Evolutionary conservation across 2,888 invertebrate genomes (phyloP).

Genomic region (Lasioglossum lativentre): DNA sequence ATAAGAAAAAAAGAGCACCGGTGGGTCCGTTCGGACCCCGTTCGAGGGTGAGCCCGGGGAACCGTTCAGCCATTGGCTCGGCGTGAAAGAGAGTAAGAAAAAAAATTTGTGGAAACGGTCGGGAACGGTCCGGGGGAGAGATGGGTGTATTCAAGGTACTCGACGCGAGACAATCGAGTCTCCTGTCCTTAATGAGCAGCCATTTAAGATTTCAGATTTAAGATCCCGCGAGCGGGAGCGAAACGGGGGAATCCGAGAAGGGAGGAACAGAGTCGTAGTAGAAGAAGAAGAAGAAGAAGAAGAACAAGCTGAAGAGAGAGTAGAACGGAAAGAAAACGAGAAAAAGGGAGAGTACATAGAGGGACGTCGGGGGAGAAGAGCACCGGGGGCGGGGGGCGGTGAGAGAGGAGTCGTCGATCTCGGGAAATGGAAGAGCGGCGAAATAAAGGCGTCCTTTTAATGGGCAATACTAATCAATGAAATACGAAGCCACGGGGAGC

Average conservation of each 20-base stretch:
- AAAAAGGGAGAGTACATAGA: neutral
- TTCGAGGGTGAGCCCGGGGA: neutral
- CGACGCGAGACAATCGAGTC: conserved; percentile 26
- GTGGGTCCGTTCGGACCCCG: neutral
- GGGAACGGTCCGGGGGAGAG: neutral
- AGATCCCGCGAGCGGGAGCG: conserved; percentile 7
- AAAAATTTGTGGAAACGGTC: conserved; percentile 3
- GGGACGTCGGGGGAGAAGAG: neutral
- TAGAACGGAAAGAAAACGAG: neutral
- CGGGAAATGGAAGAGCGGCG: conserved; percentile 72
- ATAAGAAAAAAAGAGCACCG: neutral
- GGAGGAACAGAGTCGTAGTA: neutral
- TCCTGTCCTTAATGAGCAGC: conserved; percentile 33
- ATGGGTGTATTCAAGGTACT: neutral
- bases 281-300: neutral
- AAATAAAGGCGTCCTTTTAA: conserved; percentile 83
- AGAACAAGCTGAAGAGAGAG: neutral
- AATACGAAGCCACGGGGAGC: conserved; percentile 81
- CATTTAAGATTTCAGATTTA: conserved; percentile 37
- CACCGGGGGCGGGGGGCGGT: neutral
- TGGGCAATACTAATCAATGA: conserved; percentile 84
- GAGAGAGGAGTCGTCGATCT: conserved; percentile 54
- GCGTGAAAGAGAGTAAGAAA: neutral
- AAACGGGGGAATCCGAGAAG: neutral
- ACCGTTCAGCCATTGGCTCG: neutral